Evolutionary conservation across 1,140 invertebrate genomes (phyloP).

Genomic region (Bombus haemorrhoidalis): DNA sequence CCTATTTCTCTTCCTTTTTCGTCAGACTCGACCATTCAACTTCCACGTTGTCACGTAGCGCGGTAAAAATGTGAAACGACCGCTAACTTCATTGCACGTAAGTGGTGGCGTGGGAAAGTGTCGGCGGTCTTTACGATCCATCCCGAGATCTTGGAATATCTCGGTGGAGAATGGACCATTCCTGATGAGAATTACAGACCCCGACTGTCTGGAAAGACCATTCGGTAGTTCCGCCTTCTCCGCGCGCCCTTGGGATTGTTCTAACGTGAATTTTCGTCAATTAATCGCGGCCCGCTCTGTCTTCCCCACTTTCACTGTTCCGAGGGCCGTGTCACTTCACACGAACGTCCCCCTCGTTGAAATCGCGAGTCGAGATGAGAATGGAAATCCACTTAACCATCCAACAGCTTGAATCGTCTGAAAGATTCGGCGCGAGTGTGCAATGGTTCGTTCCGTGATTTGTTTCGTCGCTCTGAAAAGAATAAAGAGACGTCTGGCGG

Average conservation of each 20-base stretch:
- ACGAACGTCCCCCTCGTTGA: slow-evolving; percentile 47
- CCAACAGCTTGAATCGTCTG: slow-evolving; percentile 14
- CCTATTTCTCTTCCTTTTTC: no score
- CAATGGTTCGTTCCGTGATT: not conserved
- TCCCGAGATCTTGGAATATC: slow-evolving; percentile 61
- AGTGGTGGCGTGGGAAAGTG: slow-evolving; percentile 45
- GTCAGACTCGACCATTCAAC: not conserved
- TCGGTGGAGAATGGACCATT: slow-evolving; percentile 56
- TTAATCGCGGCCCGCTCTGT: slow-evolving; percentile 50
- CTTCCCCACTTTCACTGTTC: not conserved
- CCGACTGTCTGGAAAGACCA: slow-evolving; percentile 45
- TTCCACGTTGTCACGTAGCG: slow-evolving; percentile 30
- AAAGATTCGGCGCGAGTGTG: not conserved
- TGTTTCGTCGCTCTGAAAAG: not conserved
- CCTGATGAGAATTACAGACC: slow-evolving; percentile 59
- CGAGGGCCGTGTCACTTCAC: not conserved
- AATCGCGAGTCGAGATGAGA: slow-evolving; percentile 56
- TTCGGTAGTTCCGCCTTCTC: slow-evolving; percentile 24
- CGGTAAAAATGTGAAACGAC: slow-evolving; percentile 49
- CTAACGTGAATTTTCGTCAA: slow-evolving; percentile 64
- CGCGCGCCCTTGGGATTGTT: not conserved
- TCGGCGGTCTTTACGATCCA: slow-evolving; percentile 48
- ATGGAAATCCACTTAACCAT: slow-evolving; percentile 60
- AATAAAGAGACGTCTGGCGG: not conserved
- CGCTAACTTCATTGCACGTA: slow-evolving; percentile 55